These are phyloP conservation scores for Oreocharis arfaki DNA, from an alignment of 2,113 vertebrate species.

Conservation along the genomic window DNA sequence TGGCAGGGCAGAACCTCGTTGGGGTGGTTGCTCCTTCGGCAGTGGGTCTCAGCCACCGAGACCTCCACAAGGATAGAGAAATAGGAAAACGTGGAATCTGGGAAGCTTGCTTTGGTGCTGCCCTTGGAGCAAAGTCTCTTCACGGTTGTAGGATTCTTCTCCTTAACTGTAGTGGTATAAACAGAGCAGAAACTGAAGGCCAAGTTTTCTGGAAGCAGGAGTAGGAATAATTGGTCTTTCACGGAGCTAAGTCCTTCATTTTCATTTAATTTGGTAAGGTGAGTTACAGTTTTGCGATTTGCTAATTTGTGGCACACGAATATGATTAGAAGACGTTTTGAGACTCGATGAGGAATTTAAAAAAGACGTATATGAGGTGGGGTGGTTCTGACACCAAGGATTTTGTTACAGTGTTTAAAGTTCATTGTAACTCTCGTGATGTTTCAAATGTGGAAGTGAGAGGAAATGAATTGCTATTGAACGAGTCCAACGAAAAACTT, in stretches of 20 bases:
- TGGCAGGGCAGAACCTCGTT: rapidly evolving
- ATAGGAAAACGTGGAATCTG: neutral
- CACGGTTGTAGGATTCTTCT: neutral
- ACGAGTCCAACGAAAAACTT: slow-evolving; percentile 14
- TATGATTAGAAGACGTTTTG: slow-evolving; percentile 65
- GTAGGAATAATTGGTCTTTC: slow-evolving; percentile 43
- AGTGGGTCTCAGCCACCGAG: neutral
- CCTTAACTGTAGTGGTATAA: neutral
- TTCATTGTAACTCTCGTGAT: slow-evolving; percentile 55
- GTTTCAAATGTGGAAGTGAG: slow-evolving; percentile 57
- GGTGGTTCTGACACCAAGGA: slow-evolving; percentile 27
- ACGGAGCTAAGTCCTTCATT: slow-evolving; percentile 36
- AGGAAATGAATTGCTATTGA: slow-evolving; percentile 51
- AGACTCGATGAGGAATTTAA: slow-evolving; percentile 58
- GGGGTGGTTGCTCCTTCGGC: neutral
- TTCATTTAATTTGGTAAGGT: slow-evolving; percentile 59
- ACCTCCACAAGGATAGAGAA: neutral
- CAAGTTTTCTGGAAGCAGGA: neutral
- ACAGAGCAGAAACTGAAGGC: neutral
- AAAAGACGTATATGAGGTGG: slow-evolving; percentile 55
- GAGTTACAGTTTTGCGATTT: slow-evolving; percentile 52
- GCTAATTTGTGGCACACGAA: slow-evolving; percentile 58
- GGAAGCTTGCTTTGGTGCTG: neutral
- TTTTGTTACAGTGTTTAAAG: slow-evolving; percentile 52
- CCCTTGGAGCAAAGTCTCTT: neutral